These are phyloP conservation scores for Thymelicus lineola DNA, from an alignment of 2,888 invertebrate species.

Conservation along the genomic window DNA sequence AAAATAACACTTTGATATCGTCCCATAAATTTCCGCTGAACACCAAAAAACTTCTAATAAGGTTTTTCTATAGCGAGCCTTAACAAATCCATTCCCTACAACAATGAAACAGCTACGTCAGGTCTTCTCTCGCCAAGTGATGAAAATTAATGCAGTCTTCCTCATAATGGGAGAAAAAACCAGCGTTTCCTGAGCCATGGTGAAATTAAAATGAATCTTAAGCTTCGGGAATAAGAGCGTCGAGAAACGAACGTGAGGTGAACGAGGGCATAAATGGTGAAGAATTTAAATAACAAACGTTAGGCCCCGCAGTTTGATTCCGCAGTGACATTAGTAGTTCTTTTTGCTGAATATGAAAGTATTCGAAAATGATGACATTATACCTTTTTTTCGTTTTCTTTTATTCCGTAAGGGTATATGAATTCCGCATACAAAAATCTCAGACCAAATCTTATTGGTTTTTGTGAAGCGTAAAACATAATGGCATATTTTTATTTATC, in stretches of 20 bases:
- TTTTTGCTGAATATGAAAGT: conserved; percentile 30
- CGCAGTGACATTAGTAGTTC: conserved; percentile 38
- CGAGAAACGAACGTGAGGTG: background rate
- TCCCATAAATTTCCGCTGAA: conserved; percentile 34
- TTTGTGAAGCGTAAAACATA: too few relatives aligned
- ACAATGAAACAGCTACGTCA: conserved; percentile 44
- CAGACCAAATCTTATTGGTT: background rate
- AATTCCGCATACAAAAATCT: background rate
- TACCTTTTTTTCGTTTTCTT: conserved; percentile 22
- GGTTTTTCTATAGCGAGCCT: conserved; percentile 34
- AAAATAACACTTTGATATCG: conserved; percentile 27
- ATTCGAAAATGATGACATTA: conserved; percentile 22
- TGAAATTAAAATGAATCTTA: conserved; percentile 6
- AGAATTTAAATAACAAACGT: conserved; percentile 43
- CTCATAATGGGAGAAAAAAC: conserved; percentile 29
- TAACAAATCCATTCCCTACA: conserved; percentile 37
- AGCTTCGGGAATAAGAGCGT: background rate
- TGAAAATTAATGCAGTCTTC: conserved; percentile 43
- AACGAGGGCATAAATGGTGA: conserved; percentile 23
- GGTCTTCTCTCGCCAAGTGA: conserved; percentile 40
- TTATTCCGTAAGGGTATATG: background rate
- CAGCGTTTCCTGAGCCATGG: background rate
- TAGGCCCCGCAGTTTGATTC: conserved; percentile 39
- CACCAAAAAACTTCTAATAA: conserved; percentile 39
- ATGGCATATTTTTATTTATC: too few relatives aligned